Evolutionary conservation across 1,140 invertebrate species (phyloP).

Genomic region (Monochamus saltuarius): DNA sequence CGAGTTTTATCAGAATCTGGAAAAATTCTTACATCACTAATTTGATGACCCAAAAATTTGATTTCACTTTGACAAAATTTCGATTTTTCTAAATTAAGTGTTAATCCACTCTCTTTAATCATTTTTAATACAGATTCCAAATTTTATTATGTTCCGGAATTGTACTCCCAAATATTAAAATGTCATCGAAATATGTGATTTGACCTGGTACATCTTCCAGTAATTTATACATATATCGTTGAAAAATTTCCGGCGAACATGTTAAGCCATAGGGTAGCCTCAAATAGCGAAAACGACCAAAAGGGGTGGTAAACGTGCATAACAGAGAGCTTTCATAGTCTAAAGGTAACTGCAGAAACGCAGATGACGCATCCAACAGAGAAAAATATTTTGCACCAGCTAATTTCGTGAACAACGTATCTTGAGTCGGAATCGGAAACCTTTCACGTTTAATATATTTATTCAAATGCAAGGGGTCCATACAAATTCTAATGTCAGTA

Average conservation of each 20-base stretch:
- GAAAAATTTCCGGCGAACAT: constrained; percentile 8
- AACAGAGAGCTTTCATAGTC: constrained; percentile 10
- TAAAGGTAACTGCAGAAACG: constrained; percentile 9
- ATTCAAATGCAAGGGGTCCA: constrained; percentile 11
- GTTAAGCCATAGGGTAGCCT: constrained; percentile 13
- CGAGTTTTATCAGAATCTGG: background rate
- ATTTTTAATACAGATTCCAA: too few relatives aligned
- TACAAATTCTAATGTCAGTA: constrained; percentile 10
- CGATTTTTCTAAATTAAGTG: background rate
- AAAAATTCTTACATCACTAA: background rate
- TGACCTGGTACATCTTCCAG: background rate
- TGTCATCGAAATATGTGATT: constrained; percentile 2
- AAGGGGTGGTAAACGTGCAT: constrained; percentile 11
- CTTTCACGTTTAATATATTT: constrained; percentile 16
- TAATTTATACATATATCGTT: background rate
- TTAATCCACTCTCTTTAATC: too few relatives aligned
- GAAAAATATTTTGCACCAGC: constrained; percentile 16
- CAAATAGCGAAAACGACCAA: constrained; percentile 9
- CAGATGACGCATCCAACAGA: constrained; percentile 18
- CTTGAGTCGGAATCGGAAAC: constrained; percentile 16
- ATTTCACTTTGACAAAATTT: background rate
- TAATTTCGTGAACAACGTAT: constrained; percentile 15
- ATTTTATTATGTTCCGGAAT: background rate
- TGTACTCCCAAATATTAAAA: constrained; percentile 4
- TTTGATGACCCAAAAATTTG: background rate